Percentiles rank a stretch among this genome's conserved stretches.
phyloP scores from a whole-genome alignment of 2,113 vertebrate genomes.

The Meleagris gallopavo region DNA sequence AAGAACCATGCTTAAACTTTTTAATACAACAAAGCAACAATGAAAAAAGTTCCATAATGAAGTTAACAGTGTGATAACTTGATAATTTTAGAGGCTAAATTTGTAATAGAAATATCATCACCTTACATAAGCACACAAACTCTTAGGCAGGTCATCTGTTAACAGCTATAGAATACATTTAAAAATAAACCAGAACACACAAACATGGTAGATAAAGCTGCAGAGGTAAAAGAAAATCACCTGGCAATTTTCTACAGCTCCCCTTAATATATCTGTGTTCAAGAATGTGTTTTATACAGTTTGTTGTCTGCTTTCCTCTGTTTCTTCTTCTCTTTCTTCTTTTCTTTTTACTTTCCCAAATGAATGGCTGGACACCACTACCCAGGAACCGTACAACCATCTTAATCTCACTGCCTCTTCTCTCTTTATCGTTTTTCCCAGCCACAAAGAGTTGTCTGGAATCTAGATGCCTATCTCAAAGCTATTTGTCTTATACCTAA shows the following conservation, averaged over 20 bases:
- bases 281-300: background rate
- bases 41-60: background rate
- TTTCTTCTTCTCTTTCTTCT: background rate
- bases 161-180: background rate
- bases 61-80: background rate
- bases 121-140: background rate
- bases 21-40: too few species aligned
- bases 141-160: background rate
- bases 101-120: background rate
- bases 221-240: background rate
- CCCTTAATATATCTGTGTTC: background rate
- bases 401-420: background rate
- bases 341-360: fast-evolving
- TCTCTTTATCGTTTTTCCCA: background rate
- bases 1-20: background rate
- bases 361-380: background rate
- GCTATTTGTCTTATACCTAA: background rate
- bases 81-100: background rate
- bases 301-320: background rate
- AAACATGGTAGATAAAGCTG: background rate
- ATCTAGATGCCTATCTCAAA: slow-evolving; percentile 40
- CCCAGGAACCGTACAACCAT: background rate
- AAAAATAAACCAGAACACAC: background rate
- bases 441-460: background rate
- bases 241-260: background rate